A percentile compares a stretch with the other conserved stretches of the same genome.
Evolutionary conservation across 2,888 invertebrate species (phyloP).

Genomic region (Orthosia cruda): DNA sequence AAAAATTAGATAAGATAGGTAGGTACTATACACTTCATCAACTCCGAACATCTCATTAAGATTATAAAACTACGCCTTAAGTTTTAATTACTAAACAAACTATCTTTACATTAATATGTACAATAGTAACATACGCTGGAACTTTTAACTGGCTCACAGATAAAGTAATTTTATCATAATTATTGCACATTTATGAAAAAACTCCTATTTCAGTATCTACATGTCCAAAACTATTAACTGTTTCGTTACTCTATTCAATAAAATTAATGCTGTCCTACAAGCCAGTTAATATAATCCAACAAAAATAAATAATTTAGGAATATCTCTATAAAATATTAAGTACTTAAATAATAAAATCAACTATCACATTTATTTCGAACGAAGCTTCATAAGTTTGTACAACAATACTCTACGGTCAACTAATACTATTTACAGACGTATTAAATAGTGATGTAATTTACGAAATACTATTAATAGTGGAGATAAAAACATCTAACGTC

Average conservation of each 20-base stretch:
- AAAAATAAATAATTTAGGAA: constrained; percentile 90
- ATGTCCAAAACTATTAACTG: constrained; percentile 49
- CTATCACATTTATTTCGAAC: constrained; percentile 91
- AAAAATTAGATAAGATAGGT: constrained; percentile 72
- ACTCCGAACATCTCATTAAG: constrained; percentile 63
- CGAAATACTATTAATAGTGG: constrained; percentile 78
- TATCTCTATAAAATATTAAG: constrained; percentile 89
- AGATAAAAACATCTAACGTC: constrained; percentile 82
- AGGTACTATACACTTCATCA: constrained; percentile 61
- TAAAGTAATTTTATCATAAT: constrained; percentile 62
- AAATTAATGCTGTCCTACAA: constrained; percentile 58
- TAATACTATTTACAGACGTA: constrained; percentile 71
- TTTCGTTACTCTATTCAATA: constrained; percentile 50
- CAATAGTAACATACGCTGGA: constrained; percentile 72
- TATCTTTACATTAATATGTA: constrained; percentile 83
- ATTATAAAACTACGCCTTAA: constrained; percentile 76
- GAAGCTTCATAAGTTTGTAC: constrained; percentile 88
- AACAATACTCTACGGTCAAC: constrained; percentile 72
- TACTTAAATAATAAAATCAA: constrained; percentile 90
- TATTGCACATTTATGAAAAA: constrained; percentile 71
- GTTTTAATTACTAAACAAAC: constrained; percentile 72
- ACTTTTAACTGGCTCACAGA: constrained; percentile 76
- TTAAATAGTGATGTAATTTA: constrained; percentile 81
- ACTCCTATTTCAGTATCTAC: constrained; percentile 58
- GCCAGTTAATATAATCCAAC: constrained; percentile 74